These are phyloP conservation scores for Folsomia manolachei DNA, from an alignment of 2,888 invertebrate species.

Conservation along the genomic window DNA sequence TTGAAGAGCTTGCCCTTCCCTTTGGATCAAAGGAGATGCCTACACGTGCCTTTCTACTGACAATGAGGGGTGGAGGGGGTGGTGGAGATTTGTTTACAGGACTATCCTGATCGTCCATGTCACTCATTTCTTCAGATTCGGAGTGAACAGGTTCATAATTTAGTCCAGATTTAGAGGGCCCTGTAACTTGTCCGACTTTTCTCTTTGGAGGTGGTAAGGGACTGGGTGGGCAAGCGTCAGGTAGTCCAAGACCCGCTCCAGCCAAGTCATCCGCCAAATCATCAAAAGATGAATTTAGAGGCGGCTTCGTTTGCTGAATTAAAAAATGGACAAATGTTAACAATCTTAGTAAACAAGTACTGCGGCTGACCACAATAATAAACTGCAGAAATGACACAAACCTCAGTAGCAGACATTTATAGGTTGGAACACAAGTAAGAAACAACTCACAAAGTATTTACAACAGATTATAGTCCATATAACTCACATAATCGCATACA, in stretches of 20 bases:
- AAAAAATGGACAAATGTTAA: not conserved
- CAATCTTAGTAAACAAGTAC: not conserved
- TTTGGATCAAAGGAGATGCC: not conserved
- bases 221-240: conserved; percentile 25
- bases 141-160: conserved; percentile 19
- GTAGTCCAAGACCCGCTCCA: conserved; percentile 28
- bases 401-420: not conserved
- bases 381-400: not conserved
- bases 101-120: conserved; percentile 19
- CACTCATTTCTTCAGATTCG: conserved; percentile 26
- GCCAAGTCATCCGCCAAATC: conserved; percentile 28
- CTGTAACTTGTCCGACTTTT: conserved; percentile 17
- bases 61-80: too few species aligned
- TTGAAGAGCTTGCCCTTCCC: not conserved
- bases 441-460: not conserved
- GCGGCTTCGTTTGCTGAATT: conserved; percentile 40
- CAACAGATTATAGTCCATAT: not conserved
- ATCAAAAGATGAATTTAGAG: conserved; percentile 46
- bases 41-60: not conserved
- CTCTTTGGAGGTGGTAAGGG: not conserved
- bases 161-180: not conserved
- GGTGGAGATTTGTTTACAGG: not conserved
- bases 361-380: not conserved
- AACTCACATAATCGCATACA: not conserved
- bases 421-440: not conserved